Evolutionary conservation across 2,888 invertebrate species (phyloP).

Genomic region (Patella caerulea): DNA sequence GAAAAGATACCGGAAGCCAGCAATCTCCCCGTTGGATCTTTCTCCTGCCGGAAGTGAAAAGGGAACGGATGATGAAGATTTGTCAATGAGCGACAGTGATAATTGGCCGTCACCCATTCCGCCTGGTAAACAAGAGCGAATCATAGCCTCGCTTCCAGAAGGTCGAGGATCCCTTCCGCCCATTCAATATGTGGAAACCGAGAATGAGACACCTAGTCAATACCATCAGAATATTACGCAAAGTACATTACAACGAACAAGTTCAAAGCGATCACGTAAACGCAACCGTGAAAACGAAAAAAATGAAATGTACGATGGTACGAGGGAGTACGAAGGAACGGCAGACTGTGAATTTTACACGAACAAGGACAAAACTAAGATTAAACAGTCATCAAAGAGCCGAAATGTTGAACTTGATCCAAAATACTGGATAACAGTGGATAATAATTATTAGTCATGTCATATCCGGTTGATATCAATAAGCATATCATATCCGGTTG

Average conservation of each 20-base stretch:
- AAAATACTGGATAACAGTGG: slow-evolving; percentile 39
- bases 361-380: slow-evolving; percentile 44
- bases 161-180: slow-evolving; percentile 7
- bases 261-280: slow-evolving; percentile 41
- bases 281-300: slow-evolving; percentile 40
- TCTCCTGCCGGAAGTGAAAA: slow-evolving; percentile 37
- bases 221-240: slow-evolving; percentile 26
- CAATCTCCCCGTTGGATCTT: slow-evolving; percentile 28
- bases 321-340: slow-evolving; percentile 49
- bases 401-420: slow-evolving; percentile 43
- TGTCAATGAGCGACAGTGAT: slow-evolving; percentile 30
- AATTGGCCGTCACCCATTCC: slow-evolving; percentile 19
- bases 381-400: slow-evolving; percentile 48
- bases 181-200: slow-evolving; percentile 30
- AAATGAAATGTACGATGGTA: slow-evolving; percentile 55
- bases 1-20: slow-evolving; percentile 30
- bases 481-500: background rate
- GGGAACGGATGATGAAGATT: slow-evolving; percentile 42
- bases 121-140: slow-evolving; percentile 17
- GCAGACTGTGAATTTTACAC: slow-evolving; percentile 49
- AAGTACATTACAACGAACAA: slow-evolving; percentile 37
- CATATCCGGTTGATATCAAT: background rate
- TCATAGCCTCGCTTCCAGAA: slow-evolving; percentile 23
- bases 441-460: slow-evolving; percentile 25
- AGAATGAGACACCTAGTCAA: slow-evolving; percentile 28